Conservation (phyloP, 2,113 vertebrate genomes). For the Peucedramus taeniatus region DNA sequence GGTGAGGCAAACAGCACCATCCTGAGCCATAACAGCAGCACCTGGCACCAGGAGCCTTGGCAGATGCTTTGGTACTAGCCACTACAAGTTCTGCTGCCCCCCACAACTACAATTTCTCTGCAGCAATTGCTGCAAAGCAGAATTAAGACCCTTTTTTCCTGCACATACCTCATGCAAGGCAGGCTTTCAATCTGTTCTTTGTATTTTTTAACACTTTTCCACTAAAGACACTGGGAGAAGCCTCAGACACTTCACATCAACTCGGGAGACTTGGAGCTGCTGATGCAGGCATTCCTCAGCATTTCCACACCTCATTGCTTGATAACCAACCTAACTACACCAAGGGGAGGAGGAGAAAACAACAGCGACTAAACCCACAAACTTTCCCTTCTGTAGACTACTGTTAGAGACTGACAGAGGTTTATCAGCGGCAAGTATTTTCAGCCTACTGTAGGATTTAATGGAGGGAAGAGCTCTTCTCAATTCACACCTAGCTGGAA, state of each 20-base stretch:
- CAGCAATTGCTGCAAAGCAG: not conserved
- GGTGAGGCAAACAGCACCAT: not conserved
- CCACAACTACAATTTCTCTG: not conserved
- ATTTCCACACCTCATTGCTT: not conserved
- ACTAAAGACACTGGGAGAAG: not conserved
- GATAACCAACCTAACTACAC: not conserved
- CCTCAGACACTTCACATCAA: not conserved
- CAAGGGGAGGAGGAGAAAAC: not conserved
- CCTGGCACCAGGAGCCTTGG: not conserved
- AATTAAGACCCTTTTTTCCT: not conserved
- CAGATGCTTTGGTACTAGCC: not conserved
- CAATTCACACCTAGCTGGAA: not conserved
- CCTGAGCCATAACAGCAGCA: not conserved
- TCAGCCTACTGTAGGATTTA: not conserved
- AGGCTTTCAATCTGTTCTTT: not conserved
- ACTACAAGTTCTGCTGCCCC: not conserved
- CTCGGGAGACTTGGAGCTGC: not conserved
- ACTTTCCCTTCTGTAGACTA: not conserved
- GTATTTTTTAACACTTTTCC: not conserved
- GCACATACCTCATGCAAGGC: not conserved
- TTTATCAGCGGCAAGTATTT: not conserved
- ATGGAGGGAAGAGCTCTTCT: not conserved
- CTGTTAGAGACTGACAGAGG: not conserved
- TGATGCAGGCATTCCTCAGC: not conserved
- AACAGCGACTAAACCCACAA: not conserved